phyloP scores from a whole-genome alignment of 2,797 vertebrate genomes.

The Melanogrammus aeglefinus region DNA sequence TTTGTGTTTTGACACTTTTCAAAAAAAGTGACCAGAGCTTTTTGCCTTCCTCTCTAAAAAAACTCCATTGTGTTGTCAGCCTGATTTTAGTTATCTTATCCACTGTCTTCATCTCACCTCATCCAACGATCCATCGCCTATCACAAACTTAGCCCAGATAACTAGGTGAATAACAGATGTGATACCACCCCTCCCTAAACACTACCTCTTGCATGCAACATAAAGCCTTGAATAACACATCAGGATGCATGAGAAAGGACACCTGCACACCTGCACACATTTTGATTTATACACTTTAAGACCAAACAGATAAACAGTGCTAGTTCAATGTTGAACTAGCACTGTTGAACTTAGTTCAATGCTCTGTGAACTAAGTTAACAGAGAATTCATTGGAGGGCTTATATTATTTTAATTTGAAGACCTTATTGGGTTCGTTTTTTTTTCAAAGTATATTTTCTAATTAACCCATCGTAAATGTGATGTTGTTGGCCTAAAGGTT shows the following conservation, averaged over 20 bases:
- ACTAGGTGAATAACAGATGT: background rate
- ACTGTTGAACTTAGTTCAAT: too few relatives aligned
- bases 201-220: background rate
- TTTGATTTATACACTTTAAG: background rate
- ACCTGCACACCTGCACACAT: background rate
- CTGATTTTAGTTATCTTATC: slow-evolving; percentile 13
- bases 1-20: slow-evolving; percentile 81
- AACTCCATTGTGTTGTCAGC: slow-evolving; percentile 56
- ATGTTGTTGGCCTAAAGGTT: too few relatives aligned
- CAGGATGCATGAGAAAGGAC: background rate
- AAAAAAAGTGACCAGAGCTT: slow-evolving; percentile 73
- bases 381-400: too few relatives aligned
- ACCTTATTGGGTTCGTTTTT: too few relatives aligned
- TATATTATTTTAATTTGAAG: too few relatives aligned
- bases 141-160: background rate
- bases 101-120: slow-evolving; percentile 37
- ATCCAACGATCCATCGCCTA: slow-evolving; percentile 10
- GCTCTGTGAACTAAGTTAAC: too few relatives aligned
- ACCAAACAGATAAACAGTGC: background rate
- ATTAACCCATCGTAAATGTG: too few relatives aligned
- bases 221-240: background rate
- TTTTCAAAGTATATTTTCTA: too few relatives aligned
- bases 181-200: background rate
- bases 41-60: slow-evolving; percentile 67
- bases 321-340: too few relatives aligned